Conservation (phyloP, 2,113 vertebrate genomes). For the Parotia lawesii region DNA sequence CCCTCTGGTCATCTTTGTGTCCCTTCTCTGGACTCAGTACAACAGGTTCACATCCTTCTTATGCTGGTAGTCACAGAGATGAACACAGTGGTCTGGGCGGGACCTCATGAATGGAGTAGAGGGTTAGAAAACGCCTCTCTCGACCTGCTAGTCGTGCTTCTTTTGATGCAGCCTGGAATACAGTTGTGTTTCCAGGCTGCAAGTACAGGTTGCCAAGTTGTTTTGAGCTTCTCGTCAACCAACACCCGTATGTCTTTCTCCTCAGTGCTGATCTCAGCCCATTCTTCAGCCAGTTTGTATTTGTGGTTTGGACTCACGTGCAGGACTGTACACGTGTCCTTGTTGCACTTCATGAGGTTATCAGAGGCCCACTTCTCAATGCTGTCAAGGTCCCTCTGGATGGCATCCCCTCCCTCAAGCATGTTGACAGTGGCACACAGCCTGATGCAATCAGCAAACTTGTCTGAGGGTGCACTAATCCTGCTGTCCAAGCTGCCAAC, state of each 20-base stretch:
- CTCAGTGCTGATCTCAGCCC: background rate
- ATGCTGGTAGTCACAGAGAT: background rate
- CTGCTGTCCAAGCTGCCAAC: background rate
- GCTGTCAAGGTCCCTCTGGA: background rate
- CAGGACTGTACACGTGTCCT: background rate
- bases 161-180: background rate
- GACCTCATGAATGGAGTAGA: background rate
- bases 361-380: background rate
- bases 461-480: background rate
- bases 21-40: background rate
- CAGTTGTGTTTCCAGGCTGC: background rate
- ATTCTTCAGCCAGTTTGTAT: background rate
- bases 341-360: background rate
- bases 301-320: background rate
- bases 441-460: background rate
- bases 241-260: background rate
- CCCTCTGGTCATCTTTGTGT: background rate
- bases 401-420: background rate
- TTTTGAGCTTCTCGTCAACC: background rate
- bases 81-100: fast-evolving
- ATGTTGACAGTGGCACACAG: background rate
- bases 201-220: background rate
- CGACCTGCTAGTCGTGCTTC: fast-evolving
- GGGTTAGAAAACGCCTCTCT: fast-evolving
- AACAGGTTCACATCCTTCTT: background rate